Base-by-base conservation (phyloP, 37 sponge, comb jelly and placozoan species). In the Lycopodina hypogea region DNA sequence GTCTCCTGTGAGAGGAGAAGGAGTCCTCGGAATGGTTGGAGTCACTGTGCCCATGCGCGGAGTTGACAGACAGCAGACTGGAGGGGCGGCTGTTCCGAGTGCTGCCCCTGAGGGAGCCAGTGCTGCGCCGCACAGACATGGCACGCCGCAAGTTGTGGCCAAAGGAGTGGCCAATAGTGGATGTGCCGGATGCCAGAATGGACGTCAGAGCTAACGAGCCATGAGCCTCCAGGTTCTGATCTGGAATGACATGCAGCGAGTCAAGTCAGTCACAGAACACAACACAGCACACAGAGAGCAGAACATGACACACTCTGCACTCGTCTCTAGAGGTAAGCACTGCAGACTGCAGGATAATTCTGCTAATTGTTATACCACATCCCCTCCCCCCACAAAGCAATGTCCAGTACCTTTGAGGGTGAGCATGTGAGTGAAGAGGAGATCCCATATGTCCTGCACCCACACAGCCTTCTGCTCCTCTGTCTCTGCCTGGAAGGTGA, bases 351-450 rank as follows among this genome's bases (percentile, higher is more conserved):
- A n/a, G n/a, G n/a, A n/a, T n/a, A n/a, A n/a, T n/a, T n/a, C n/a
- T n/a, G n/a, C n/a, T n/a, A n/a, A n/a, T n/a, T n/a, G n/a, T n/a
- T n/a, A n/a, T n/a, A n/a, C n/a, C n/a, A n/a, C n/a, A n/a, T n/a
- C n/a, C n/a, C n/a, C n/a, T n/a, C n/a, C n/a, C n/a, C n/a, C n/a
- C n/a, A n/a, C 61, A 60, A 6, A 29, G 61, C 4, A n/a, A 12
- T 17, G 4, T 4, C 14, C 29, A 4, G 12, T 60, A 92, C 93
- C 93, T 83, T 89, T 89, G 53, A 93, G 84, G 17, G 19, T 29
- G 34, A 81, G 56, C 84, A 93, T 86, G 58, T 89, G 94, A 51
- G 68, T 65, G 42, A 89, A 83, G 80, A 83, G 83, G 59, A 93
- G 80, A 28, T 89, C 81, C 69, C 86, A 74, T 11, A 93, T 77